Conservation (phyloP, 2,888 invertebrate species). For the Muscina levida region DNA sequence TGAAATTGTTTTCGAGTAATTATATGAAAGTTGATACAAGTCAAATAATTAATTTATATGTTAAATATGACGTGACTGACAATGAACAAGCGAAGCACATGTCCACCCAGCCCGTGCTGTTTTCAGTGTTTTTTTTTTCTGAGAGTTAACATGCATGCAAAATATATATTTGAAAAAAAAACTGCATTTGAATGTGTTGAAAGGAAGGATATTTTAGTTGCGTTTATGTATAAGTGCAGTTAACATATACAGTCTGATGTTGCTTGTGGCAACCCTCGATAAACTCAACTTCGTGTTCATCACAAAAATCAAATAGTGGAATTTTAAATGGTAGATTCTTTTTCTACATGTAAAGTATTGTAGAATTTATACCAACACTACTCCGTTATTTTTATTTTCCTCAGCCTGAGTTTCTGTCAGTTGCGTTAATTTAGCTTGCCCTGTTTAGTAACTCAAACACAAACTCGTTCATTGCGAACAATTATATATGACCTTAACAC, state of each 20-base stretch:
- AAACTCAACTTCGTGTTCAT: too few relatives aligned
- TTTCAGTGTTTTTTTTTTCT: neutral
- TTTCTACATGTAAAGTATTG: too few relatives aligned
- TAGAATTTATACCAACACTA: too few relatives aligned
- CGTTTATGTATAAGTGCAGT: too few relatives aligned
- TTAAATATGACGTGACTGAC: slow-evolving; percentile 50
- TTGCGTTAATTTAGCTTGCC: too few relatives aligned
- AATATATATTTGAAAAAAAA: neutral
- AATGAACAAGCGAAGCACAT: slow-evolving; percentile 35
- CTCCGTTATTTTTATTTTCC: too few relatives aligned
- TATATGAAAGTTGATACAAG: slow-evolving; percentile 39
- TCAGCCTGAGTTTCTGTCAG: too few relatives aligned
- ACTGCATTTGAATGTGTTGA: neutral
- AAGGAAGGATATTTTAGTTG: too few relatives aligned
- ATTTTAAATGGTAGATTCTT: too few relatives aligned
- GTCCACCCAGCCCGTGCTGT: neutral
- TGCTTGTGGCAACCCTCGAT: too few relatives aligned
- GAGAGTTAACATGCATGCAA: slow-evolving; percentile 7
- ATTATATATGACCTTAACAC: slow-evolving; percentile 58
- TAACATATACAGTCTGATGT: too few relatives aligned
- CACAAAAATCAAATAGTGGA: too few relatives aligned
- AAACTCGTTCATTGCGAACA: slow-evolving; percentile 33
- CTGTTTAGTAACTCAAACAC: neutral
- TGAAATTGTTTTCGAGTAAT: slow-evolving; percentile 35
- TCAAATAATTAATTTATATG: slow-evolving; percentile 54